A percentile compares a stretch with the other conserved stretches of the same genome.
Evolutionary conservation across 2,888 invertebrate genomes (phyloP).

Genomic region (Lordiphosa fenestrarum): DNA sequence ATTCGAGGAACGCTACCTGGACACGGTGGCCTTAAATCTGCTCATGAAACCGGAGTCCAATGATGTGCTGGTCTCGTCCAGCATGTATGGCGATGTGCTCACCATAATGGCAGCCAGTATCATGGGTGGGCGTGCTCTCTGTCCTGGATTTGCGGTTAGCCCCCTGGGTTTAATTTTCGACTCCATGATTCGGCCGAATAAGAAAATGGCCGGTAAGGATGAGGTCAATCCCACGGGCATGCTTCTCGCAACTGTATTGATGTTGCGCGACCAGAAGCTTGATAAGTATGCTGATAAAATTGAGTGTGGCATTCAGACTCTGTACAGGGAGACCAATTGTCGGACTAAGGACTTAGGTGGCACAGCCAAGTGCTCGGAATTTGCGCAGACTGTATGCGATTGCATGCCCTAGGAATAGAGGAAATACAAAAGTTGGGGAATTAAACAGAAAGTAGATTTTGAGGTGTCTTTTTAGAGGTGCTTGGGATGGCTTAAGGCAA

Average conservation of each 20-base stretch:
- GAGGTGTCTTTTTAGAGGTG: too few relatives aligned
- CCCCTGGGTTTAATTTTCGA: slow-evolving; percentile 87
- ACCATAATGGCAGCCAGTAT: slow-evolving; percentile 97
- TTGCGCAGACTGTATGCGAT: slow-evolving; percentile 88
- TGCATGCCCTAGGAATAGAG: neutral
- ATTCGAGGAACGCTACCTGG: slow-evolving; percentile 98
- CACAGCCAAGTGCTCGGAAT: slow-evolving; percentile 88
- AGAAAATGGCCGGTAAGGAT: slow-evolving; percentile 95
- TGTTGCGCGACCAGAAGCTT: slow-evolving; percentile 94
- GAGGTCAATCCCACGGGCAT: slow-evolving; percentile 94
- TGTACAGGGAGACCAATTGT: slow-evolving; percentile 91
- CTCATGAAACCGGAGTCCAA: slow-evolving; percentile 31
- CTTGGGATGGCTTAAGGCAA: too few relatives aligned
- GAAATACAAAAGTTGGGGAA: neutral
- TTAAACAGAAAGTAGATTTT: too few relatives aligned
- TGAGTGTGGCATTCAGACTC: slow-evolving; percentile 88
- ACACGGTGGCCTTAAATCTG: slow-evolving; percentile 81
- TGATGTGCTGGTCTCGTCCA: slow-evolving; percentile 98
- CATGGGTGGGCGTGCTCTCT: slow-evolving; percentile 97
- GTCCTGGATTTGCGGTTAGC: slow-evolving; percentile 93
- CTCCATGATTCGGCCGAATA: slow-evolving; percentile 97
- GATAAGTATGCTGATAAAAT: slow-evolving; percentile 90
- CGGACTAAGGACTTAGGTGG: slow-evolving; percentile 96
- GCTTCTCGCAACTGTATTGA: slow-evolving; percentile 93
- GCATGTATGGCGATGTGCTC: slow-evolving; percentile 98